These are phyloP conservation scores for Tautogolabrus adspersus DNA, from an alignment of 2,113 vertebrate genomes.

Conservation along the genomic window DNA sequence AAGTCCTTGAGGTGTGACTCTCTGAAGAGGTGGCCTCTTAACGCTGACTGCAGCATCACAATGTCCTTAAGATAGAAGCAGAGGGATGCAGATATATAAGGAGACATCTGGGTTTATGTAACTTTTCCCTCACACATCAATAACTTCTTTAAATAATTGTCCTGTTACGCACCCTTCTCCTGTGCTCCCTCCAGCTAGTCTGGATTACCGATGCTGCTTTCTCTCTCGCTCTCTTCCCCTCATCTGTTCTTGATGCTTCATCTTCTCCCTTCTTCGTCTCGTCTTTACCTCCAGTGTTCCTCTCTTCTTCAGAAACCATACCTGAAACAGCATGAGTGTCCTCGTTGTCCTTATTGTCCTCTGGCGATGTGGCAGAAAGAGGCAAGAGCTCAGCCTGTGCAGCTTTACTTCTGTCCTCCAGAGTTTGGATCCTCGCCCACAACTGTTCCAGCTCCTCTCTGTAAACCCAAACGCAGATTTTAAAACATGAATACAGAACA, in stretches of 20 bases:
- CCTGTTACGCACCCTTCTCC: constrained; percentile 76
- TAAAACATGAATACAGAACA: neutral
- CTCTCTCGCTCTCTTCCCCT: constrained; percentile 33
- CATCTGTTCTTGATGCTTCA: neutral
- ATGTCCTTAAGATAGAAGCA: constrained; percentile 74
- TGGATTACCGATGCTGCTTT: constrained; percentile 86
- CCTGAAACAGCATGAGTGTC: neutral
- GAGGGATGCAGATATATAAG: neutral
- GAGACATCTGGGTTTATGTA: constrained; percentile 4
- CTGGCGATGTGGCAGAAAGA: constrained; percentile 3
- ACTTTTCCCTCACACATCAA: constrained; percentile 23
- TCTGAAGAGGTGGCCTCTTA: constrained; percentile 86
- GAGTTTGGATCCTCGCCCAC: constrained; percentile 42
- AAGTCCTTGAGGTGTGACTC: constrained; percentile 72
- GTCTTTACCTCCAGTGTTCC: neutral
- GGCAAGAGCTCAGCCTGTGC: constrained; percentile 13
- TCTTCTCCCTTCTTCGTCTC: neutral
- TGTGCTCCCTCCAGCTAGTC: constrained; percentile 83
- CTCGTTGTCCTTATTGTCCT: constrained; percentile 2
- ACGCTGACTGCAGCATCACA: constrained; percentile 84
- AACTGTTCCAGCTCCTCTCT: constrained; percentile 71
- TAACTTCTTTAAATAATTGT: constrained; percentile 8
- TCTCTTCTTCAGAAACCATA: constrained; percentile 23
- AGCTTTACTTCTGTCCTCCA: constrained; percentile 50
- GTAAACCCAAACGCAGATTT: constrained; percentile 18